phyloP scores from a whole-genome alignment of 2,888 invertebrate species.

The Steinernema carpocapsae region DNA sequence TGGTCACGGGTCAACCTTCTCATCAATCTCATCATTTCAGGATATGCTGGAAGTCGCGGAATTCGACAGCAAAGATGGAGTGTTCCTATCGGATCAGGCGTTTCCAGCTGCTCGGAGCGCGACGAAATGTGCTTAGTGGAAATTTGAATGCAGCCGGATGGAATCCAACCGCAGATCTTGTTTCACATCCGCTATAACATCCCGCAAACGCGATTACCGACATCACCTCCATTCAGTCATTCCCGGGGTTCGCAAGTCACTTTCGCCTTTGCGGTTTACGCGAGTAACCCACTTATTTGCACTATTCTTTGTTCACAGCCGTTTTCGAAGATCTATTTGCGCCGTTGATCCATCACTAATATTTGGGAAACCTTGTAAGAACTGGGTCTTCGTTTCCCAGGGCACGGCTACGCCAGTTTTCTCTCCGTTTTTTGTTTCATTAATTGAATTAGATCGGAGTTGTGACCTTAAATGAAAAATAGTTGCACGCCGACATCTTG shows the following conservation, averaged over 20 bases:
- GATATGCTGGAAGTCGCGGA: neutral
- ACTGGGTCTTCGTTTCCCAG: conserved; percentile 8
- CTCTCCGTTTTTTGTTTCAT: neutral
- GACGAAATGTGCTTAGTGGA: neutral
- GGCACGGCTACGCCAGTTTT: neutral
- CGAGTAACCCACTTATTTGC: conserved; percentile 32
- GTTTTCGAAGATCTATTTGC: conserved; percentile 23
- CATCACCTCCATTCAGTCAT: conserved; percentile 1
- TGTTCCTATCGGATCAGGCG: neutral
- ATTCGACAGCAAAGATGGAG: neutral
- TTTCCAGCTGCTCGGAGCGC: conserved; percentile 7
- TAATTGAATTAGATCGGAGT: too few species aligned
- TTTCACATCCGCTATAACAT: conserved; percentile 32
- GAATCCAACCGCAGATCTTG: conserved; percentile 26
- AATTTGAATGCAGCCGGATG: conserved; percentile 1
- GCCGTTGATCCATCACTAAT: neutral
- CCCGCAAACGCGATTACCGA: conserved; percentile 25
- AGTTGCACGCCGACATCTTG: neutral
- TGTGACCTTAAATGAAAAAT: too few species aligned
- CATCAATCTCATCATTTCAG: conserved; percentile 4
- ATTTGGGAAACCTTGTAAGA: conserved; percentile 10
- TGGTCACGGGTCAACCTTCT: neutral
- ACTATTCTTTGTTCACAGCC: conserved; percentile 33
- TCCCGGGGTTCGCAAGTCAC: neutral
- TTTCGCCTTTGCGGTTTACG: conserved; percentile 24